Evolutionary conservation across 2,888 invertebrate genomes (phyloP), one percentile per base, ranked within the genome.

Genomic region (Himalopsyche japonica): DNA sequence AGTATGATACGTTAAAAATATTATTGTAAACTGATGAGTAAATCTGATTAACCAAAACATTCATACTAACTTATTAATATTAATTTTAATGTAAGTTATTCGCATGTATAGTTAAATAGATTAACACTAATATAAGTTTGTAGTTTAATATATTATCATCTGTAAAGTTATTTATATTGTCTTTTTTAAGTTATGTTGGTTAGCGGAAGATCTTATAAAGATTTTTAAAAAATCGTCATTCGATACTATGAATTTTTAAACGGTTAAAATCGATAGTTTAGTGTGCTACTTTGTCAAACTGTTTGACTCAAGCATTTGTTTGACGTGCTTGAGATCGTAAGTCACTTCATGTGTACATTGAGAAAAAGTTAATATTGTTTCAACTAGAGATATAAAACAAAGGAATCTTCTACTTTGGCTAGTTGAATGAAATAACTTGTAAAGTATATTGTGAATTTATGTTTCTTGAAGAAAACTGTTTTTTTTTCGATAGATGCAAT

Each of bases 31-130:
- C 70, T 30, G 20, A 70, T 70, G 70, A 70, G 30, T 70, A 70
- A 70, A 70, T 70, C 70, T 82, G 78, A 79, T 78, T 84, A 84
- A 84, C 84, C 84, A 84, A 84, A 84, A 79, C 82, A 82, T 82
- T 84, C 82, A 81, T 34, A 57, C 84, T 84, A 84, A 84, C 83
- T 82, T 80, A 79, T 70, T 70, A 70, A 70, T 84, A 79, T 82
- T 81, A 79, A 80, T 57, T n/a, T 49, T 82, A 79, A 76, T 76
- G 76, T 49, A 76, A 83, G 37, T 32, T 70, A 34, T 77, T 48
- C 20, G 64, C 80, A 70, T 80, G 80, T 83, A 83, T 83, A 83
- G 43, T 37, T 43, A 7, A 77, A 43, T 77, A 77, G 77, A 77
- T 34, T 70, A 70, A 70, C 70, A 70, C 27, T 70, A 70, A 70